These are phyloP conservation scores for Siniperca scherzeri DNA, from an alignment of 2,797 vertebrate species.

Conservation along the genomic window DNA sequence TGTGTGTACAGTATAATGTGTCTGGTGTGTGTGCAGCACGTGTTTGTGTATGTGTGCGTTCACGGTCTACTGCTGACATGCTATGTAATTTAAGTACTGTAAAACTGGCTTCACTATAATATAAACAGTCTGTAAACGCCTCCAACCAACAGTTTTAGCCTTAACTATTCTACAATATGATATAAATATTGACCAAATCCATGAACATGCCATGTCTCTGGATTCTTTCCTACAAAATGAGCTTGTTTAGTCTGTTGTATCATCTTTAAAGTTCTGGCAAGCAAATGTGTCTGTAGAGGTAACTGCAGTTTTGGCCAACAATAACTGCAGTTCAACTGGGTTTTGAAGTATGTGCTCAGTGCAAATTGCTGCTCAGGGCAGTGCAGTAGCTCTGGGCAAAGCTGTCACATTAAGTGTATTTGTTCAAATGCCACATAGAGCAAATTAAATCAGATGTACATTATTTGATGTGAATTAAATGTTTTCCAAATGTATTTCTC, in stretches of 20 bases:
- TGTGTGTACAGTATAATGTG: slow-evolving; percentile 8
- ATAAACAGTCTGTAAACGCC: slow-evolving; percentile 5
- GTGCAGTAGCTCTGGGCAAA: slow-evolving; percentile 11
- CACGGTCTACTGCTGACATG: not conserved
- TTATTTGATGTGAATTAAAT: slow-evolving; percentile 1
- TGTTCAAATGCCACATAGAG: slow-evolving; percentile 5
- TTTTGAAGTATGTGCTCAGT: slow-evolving; percentile 5
- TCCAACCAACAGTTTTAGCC: not conserved
- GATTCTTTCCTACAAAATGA: not conserved
- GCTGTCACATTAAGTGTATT: slow-evolving; percentile 13
- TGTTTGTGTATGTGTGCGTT: not conserved
- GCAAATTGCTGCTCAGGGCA: slow-evolving; percentile 19
- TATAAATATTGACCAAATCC: slow-evolving; percentile 13
- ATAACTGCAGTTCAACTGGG: slow-evolving; percentile 14
- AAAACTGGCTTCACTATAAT: not conserved
- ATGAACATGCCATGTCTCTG: not conserved
- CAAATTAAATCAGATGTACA: slow-evolving; percentile 8
- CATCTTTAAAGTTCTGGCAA: slow-evolving; percentile 20
- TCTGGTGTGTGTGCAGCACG: slow-evolving; percentile 17
- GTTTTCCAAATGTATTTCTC: not conserved
- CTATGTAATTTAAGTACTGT: not conserved
- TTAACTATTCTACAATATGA: not conserved
- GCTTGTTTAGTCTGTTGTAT: not conserved
- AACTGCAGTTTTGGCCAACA: slow-evolving; percentile 4
- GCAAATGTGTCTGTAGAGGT: slow-evolving; percentile 12